These are phyloP conservation scores for Micrastur ruficollis DNA, from an alignment of 2,797 vertebrate genomes.

Conservation along the genomic window DNA sequence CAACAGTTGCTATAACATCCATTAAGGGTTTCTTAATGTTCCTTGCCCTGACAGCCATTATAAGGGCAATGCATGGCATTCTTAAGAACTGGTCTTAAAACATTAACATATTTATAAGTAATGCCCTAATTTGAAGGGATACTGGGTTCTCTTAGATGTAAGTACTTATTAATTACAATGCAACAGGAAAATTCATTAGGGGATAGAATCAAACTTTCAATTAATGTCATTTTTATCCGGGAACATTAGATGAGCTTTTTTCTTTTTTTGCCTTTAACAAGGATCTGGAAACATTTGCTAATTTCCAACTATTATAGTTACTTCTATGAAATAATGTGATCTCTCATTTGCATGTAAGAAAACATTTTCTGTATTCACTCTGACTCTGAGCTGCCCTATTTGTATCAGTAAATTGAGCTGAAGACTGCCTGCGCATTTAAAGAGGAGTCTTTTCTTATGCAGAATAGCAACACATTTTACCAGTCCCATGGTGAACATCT, in stretches of 20 bases:
- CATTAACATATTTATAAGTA: constrained; percentile 32
- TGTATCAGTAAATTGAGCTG: constrained; percentile 40
- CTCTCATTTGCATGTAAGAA: constrained; percentile 46
- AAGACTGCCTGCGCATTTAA: neutral
- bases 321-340: constrained; percentile 26
- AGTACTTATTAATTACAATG: constrained; percentile 58
- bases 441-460: constrained; percentile 13
- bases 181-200: constrained; percentile 49
- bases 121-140: constrained; percentile 44
- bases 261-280: neutral
- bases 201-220: constrained; percentile 53
- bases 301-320: constrained; percentile 36
- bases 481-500: neutral
- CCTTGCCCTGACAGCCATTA: neutral
- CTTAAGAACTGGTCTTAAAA: neutral
- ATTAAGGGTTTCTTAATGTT: neutral
- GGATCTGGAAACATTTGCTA: constrained; percentile 33
- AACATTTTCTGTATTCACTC: constrained; percentile 24
- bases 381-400: constrained; percentile 44
- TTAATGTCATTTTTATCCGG: constrained; percentile 38
- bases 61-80: neutral
- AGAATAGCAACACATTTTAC: neutral
- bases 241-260: constrained; percentile 9
- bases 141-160: neutral
- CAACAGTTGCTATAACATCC: neutral